phyloP scores from a whole-genome alignment of 2,113 vertebrate species.

The Larimichthys crocea region DNA sequence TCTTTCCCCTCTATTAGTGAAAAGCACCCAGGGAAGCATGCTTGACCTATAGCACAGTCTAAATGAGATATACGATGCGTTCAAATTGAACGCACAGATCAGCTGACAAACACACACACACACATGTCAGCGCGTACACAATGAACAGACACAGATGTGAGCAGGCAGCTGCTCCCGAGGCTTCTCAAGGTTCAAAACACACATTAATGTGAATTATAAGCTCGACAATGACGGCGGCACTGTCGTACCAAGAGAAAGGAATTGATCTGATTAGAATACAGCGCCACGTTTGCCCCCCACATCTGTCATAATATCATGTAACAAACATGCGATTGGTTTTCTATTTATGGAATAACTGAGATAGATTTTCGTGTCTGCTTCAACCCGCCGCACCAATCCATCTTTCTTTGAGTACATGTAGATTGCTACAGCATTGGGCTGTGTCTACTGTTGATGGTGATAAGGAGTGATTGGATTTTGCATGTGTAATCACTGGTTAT shows the following conservation, averaged over 20 bases:
- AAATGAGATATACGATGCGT: constrained; percentile 8
- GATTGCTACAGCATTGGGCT: constrained; percentile 45
- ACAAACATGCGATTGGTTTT: constrained; percentile 79
- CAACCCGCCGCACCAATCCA: constrained; percentile 59
- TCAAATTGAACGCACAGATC: constrained; percentile 4
- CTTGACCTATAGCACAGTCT: neutral
- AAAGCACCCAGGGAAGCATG: constrained; percentile 9
- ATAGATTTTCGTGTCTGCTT: constrained; percentile 76
- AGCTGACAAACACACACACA: neutral
- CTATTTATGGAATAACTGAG: constrained; percentile 76
- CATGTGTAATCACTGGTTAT: constrained; percentile 75
- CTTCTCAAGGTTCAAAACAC: constrained; percentile 12
- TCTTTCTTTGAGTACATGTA: constrained; percentile 74
- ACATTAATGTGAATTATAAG: constrained; percentile 31
- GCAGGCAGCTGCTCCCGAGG: constrained; percentile 17
- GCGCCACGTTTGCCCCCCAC: constrained; percentile 53
- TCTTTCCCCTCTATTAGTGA: neutral
- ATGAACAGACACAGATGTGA: constrained; percentile 35
- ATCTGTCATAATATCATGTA: constrained; percentile 78
- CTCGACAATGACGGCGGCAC: constrained; percentile 1
- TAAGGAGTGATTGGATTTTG: constrained; percentile 74
- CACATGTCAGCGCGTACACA: neutral
- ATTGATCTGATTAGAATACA: constrained; percentile 73
- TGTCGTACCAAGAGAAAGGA: constrained; percentile 28
- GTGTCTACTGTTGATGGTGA: constrained; percentile 57